Evolutionary conservation across 2,797 vertebrate species (phyloP).

Genomic region (Antrozous pallidus): DNA sequence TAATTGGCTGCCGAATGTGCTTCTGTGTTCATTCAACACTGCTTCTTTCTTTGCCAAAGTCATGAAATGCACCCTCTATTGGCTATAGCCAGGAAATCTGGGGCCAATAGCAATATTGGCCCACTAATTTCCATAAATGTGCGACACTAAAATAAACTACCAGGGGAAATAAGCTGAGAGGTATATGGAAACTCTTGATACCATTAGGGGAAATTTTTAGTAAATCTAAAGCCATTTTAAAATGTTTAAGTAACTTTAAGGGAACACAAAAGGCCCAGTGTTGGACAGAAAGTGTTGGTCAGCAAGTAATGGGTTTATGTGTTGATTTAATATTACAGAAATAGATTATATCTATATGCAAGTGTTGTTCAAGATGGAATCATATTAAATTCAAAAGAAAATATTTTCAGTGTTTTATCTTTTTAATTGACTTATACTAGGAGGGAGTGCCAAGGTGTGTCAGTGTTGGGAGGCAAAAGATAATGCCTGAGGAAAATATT

Average conservation of each 20-base stretch:
- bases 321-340: neutral
- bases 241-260: neutral
- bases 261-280: neutral
- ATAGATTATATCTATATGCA: neutral
- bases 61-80: neutral
- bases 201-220: neutral
- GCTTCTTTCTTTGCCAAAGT: neutral
- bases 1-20: neutral
- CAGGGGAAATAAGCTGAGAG: neutral
- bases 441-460: neutral
- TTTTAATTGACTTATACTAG: neutral
- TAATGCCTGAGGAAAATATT: neutral
- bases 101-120: neutral
- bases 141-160: neutral
- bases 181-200: neutral
- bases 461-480: neutral
- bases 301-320: neutral
- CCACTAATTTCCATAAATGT: neutral
- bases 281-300: neutral
- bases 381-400: neutral
- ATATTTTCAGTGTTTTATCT: neutral
- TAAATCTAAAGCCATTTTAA: neutral
- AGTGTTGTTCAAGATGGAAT: neutral
- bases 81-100: neutral
- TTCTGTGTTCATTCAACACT: neutral